phyloP scores from a whole-genome alignment of 2,888 invertebrate genomes.

The Vandiemenella viatica region DNA sequence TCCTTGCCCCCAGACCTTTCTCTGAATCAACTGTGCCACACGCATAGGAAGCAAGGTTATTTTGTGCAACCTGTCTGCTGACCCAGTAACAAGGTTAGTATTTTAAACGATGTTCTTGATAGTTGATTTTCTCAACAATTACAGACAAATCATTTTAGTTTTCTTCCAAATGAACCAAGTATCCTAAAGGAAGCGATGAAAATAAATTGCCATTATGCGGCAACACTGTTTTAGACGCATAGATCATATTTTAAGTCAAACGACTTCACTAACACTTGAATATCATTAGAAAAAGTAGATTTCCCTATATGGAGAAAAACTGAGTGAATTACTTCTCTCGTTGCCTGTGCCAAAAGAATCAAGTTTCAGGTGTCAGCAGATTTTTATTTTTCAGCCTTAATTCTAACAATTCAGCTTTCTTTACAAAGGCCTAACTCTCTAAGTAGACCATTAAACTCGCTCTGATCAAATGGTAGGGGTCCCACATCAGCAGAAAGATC shows the following conservation, averaged over 20 bases:
- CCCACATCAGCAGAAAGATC: too few relatives aligned
- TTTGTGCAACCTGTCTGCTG: conserved; percentile 21
- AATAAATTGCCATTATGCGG: conserved; percentile 22
- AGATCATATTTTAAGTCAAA: conserved; percentile 12
- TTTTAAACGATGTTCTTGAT: background rate
- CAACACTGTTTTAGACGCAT: conserved; percentile 17
- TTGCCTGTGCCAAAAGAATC: background rate
- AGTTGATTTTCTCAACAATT: background rate
- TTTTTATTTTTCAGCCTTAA: conserved; percentile 8
- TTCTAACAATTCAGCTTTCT: conserved; percentile 1
- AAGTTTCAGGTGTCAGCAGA: conserved; percentile 4
- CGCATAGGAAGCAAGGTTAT: conserved; percentile 17
- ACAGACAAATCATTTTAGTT: conserved; percentile 12
- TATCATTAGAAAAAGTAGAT: conserved; percentile 12
- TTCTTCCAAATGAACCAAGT: too few relatives aligned
- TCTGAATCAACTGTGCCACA: too few relatives aligned
- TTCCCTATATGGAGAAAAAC: conserved; percentile 6
- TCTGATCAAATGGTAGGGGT: too few relatives aligned
- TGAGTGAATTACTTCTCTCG: background rate
- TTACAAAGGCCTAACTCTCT: background rate
- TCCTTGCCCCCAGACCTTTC: too few relatives aligned
- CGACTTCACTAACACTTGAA: conserved; percentile 8
- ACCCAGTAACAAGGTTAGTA: conserved; percentile 18
- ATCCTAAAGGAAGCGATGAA: conserved; percentile 20
- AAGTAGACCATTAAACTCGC: conserved; percentile 1